Base-by-base conservation (phyloP, 2,797 vertebrate genomes). In the Morus bassanus region DNA sequence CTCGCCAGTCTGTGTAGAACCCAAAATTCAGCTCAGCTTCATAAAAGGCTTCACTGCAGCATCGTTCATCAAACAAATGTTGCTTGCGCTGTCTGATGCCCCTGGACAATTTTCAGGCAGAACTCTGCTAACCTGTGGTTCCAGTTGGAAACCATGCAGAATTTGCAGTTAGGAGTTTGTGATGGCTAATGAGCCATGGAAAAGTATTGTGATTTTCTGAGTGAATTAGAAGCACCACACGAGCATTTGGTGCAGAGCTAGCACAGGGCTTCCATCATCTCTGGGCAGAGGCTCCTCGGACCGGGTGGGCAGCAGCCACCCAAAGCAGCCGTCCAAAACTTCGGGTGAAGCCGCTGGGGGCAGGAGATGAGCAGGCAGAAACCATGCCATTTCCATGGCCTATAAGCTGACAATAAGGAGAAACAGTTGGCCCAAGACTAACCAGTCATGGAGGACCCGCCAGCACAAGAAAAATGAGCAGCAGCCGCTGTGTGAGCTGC, bases 31-130 rank as follows among this genome's bases (percentile, higher is more conserved):
- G n/a, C 59, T 60, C 51, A 13, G 77, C 25, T 25, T 45, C 2
- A 1, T 2, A 16, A 59, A 45, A 72, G 50, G 31, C 21, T 13
- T 8, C 50, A 2, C 30, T 7, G 35, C 50, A 59, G 56, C 57
- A 3, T 10, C 0, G 0, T 3, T 6, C 7, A 0, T 8, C 17
- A 4, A 24, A 7, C 3, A 2, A 15, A 9, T 0, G 1, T 23
- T 10, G 35, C 59, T 33, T 3, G 33, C 4, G 11, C 7, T n/a
- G 41, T 16, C 41, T 5, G 33, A 4, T 18, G 50, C 21, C 31
- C 31, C 24, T 4, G 25, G n/a, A 16, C 17, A 12, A 3, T 18
- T 60, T 46, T 27, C 25, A 14, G 4, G 59, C 31, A 45, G 50
- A 59, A 28, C 19, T 1, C 28, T 21, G 53, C 25, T 35, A 13